Evolutionary conservation across 2,888 invertebrate species (phyloP), one percentile per base, ranked within the genome.

Genomic region (Euspilapteryx auroguttella): DNA sequence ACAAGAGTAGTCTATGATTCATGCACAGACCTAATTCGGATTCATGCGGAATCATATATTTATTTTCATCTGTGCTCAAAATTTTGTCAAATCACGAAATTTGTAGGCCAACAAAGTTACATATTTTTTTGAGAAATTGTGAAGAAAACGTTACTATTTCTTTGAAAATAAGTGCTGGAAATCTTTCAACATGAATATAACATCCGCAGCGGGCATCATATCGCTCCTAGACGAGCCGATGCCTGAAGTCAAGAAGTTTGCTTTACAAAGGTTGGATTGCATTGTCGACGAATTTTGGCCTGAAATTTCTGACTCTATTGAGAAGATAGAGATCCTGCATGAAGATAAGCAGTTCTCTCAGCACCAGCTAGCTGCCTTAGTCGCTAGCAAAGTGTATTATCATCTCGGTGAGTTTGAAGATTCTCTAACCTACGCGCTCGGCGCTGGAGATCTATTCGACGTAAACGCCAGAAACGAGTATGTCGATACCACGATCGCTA

Each of bases 241-340:
- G 79, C 83, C 90, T 9, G 94, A 96, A 65, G 79, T 97, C 32
- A 94, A 96, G 71, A 86, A 91, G 14, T 97, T 95, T 58, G 96
- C 97, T 10, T 66, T 98, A 45, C 88, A 88, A 50, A 94, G 95
- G 55, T 78, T 98, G 45, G 90, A 97, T 66, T 82, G 84, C 50
- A 92, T 98, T 47, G 96, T 97, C 1, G 94, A 97, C 61, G 92
- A 94, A 56, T 98, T 98, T 73, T 98, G 97, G 97, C 94, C 97
- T 6, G 97, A 98, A 77, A 97, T 98, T 44, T 95, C 96, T 0
- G 97, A 98, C 66, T 92, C 95, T 9, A 94, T 98, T 44, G 92
- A 92, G 49, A 97, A 95, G 75, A 96, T 98, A 48, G 98, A 99
- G 77, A 92, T 94, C 55, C 79, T 99, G 14, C 93, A 96, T 51